Percentiles rank a stretch among this genome's conserved stretches.
Conservation (phyloP, 2,113 vertebrate genomes). For the Dendrocopos noguchii region DNA sequence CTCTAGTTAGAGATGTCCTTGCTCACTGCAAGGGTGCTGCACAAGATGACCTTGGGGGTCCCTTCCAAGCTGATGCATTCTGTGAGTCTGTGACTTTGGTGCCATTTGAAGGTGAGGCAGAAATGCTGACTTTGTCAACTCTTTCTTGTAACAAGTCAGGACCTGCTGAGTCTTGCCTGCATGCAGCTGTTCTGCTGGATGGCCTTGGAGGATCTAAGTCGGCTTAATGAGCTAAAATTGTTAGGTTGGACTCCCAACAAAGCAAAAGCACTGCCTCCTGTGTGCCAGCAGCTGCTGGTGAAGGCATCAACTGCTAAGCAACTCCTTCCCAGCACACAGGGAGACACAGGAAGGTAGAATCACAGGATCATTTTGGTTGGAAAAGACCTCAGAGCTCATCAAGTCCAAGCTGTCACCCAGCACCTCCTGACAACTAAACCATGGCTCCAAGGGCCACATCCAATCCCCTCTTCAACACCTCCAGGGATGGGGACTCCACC, state of each 20-base stretch:
- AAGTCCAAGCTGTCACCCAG: too few species aligned
- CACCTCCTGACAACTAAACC: too few species aligned
- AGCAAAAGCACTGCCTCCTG: not conserved
- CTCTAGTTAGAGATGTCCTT: too few species aligned
- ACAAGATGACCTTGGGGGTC: too few species aligned
- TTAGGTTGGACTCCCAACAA: not conserved
- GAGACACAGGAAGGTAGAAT: not conserved
- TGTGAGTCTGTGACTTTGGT: too few species aligned
- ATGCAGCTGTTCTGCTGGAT: not conserved
- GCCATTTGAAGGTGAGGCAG: not conserved
- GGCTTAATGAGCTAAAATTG: not conserved
- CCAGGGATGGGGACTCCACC: too few species aligned
- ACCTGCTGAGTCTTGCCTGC: not conserved
- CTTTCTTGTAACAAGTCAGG: not conserved
- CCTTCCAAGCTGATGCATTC: too few species aligned
- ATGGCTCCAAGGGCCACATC: too few species aligned
- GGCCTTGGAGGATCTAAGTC: not conserved
- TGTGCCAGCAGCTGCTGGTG: not conserved
- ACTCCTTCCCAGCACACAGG: not conserved
- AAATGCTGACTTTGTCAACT: not conserved
- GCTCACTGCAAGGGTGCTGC: too few species aligned
- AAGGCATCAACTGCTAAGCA: not conserved
- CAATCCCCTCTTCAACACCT: too few species aligned
- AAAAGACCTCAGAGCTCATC: too few species aligned
- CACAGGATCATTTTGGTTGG: too few species aligned